Base-by-base conservation (phyloP, 64 coral and sea anemone genomes). In the Platygyra sinensis region DNA sequence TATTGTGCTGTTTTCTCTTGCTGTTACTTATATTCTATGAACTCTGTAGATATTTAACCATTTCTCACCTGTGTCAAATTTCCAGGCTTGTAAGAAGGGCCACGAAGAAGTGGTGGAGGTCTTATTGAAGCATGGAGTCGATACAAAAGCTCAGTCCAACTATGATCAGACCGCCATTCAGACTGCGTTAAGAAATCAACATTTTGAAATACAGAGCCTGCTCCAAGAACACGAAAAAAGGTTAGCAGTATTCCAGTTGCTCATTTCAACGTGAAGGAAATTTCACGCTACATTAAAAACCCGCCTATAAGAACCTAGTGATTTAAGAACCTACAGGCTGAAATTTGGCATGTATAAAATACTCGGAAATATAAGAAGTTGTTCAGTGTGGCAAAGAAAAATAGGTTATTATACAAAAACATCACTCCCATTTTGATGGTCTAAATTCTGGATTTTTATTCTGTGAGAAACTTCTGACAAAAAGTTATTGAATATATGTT, bases 81-180 rank as follows among this genome's bases (percentile, higher is more conserved):
- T 50, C 17, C 14, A 96, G 94, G 94, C 94, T 14, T 96, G 94
- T 78, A 93, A 89, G 30, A 96, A 96, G 61, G 94, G 94, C 31
- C 87, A 96, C 19, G 33, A 64, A 17, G 80, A 86, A 16, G 94
- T 96, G 0, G 90, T 93, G 0, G 87, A 86, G 72, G 67, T 93
- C 24, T 82, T 96, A 0, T 36, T 96, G 31, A 76, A 52, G 49
- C 79, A 93, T 73, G 94, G 94, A 12, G 94, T 82, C 3, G 90
- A 92, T 22, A 89, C 80, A 0, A 92, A 89, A 46, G 29, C 89
- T 27, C 78, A 85, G n/a, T 89, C 94, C 28, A 96, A 89, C 55
- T 89, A 88, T 22, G 90, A 87, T 5, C 90, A 86, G 50, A 92
- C 94, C 19, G 94, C 91, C 2, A 55, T 46, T 10, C 94, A 96